Evolutionary conservation across 64 coral and sea anemone genomes (phyloP).

Genomic region (Pachyseris speciosa): DNA sequence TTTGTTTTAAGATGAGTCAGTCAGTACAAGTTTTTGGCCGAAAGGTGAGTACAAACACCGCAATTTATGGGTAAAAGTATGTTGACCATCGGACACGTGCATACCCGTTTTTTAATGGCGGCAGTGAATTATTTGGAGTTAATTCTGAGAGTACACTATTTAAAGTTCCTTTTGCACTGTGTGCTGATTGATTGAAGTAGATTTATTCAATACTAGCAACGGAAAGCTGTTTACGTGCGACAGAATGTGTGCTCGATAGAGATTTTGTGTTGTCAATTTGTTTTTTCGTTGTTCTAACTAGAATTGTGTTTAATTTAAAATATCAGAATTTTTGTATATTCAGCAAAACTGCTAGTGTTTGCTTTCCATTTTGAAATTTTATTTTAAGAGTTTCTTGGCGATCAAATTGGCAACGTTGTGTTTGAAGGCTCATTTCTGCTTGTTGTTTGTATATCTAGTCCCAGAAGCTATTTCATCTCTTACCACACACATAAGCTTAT

Average conservation of each 20-base stretch:
- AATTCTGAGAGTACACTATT: neutral
- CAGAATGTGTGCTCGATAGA: neutral
- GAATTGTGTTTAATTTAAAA: no score
- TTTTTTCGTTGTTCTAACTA: no score
- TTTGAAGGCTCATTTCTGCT: no score
- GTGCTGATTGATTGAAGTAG: neutral
- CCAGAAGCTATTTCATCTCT: no score
- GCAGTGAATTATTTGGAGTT: neutral
- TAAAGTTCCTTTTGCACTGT: neutral
- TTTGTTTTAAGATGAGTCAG: conserved; percentile 96
- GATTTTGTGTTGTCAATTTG: no score
- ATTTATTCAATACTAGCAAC: neutral
- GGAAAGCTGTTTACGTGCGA: neutral
- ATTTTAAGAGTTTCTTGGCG: no score
- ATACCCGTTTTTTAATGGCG: neutral
- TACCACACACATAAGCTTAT: no score
- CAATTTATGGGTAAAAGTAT: neutral
- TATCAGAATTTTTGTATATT: no score
- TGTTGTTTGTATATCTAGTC: no score
- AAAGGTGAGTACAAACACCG: conserved; percentile 73
- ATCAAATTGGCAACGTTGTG: no score
- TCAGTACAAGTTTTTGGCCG: conserved; percentile 99
- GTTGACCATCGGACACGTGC: conserved; percentile 12
- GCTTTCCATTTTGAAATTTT: no score
- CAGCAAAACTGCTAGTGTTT: no score